Conservation (phyloP, 2,113 vertebrate genomes). For the Nothoprocta pentlandii region DNA sequence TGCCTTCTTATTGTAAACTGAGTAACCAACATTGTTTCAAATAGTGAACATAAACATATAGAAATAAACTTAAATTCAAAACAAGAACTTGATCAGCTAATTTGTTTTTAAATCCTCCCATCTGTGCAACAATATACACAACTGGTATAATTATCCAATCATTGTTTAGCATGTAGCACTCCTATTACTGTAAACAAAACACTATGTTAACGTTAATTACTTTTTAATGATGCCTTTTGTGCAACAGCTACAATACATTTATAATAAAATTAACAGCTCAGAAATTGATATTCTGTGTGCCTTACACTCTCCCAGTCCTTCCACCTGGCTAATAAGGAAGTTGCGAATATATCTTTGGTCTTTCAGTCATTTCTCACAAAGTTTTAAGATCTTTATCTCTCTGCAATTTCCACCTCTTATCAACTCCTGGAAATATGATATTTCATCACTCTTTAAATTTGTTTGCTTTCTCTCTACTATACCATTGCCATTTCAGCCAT, state of each 20-base stretch:
- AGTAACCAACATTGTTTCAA: background rate
- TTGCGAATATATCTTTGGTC: background rate
- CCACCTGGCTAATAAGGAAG: background rate
- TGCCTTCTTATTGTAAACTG: background rate
- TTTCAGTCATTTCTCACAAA: background rate
- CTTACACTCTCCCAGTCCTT: background rate
- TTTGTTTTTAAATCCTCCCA: constrained; percentile 50
- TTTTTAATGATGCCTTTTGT: constrained; percentile 35
- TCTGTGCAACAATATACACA: constrained; percentile 44
- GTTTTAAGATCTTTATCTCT: background rate
- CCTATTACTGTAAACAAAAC: constrained; percentile 64
- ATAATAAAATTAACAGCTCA: constrained; percentile 33
- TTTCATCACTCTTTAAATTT: background rate
- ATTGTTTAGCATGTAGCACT: constrained; percentile 26
- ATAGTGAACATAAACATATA: background rate
- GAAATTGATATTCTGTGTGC: constrained; percentile 9
- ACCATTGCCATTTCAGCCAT: background rate
- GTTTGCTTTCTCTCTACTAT: background rate
- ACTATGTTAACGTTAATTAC: constrained; percentile 26
- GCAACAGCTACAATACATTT: background rate
- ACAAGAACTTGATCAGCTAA: constrained; percentile 17
- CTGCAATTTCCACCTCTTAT: background rate
- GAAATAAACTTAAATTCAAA: constrained; percentile 30
- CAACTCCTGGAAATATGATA: background rate
- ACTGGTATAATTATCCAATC: constrained; percentile 44